Percentiles rank a stretch among this genome's conserved stretches.
Evolutionary conservation across 2,113 vertebrate genomes (phyloP).

Genomic region (Geococcyx californianus): DNA sequence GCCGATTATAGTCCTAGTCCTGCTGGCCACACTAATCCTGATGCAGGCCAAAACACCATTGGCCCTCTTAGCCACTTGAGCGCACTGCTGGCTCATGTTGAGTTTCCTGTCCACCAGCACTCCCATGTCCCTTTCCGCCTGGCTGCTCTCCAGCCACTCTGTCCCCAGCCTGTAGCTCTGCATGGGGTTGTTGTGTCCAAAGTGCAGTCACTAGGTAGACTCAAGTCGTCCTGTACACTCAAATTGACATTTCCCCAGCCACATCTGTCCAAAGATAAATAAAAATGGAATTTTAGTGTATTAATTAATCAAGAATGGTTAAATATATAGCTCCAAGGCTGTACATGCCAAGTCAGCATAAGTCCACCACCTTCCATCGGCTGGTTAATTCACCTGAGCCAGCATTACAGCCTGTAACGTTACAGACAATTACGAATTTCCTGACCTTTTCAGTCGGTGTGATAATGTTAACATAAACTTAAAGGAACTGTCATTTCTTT

Average conservation of each 20-base stretch:
- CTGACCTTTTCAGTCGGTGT: slow-evolving; percentile 7
- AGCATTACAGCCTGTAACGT: background rate
- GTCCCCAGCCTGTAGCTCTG: too few relatives aligned
- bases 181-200: too few relatives aligned
- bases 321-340: background rate
- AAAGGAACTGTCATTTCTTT: slow-evolving; percentile 23
- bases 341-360: background rate
- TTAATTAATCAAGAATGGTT: background rate
- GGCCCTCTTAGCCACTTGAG: too few relatives aligned
- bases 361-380: background rate
- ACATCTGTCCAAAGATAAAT: background rate
- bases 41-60: too few relatives aligned
- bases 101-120: too few relatives aligned
- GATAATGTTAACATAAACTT: slow-evolving; percentile 44
- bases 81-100: too few relatives aligned
- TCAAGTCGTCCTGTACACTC: background rate
- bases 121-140: too few relatives aligned
- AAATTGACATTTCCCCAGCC: background rate
- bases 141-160: too few relatives aligned
- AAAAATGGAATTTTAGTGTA: background rate
- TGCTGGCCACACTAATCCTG: too few relatives aligned
- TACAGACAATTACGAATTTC: background rate
- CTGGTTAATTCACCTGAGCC: background rate
- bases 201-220: background rate
- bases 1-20: too few relatives aligned